Evolutionary conservation across 2,113 vertebrate genomes (phyloP).

Genomic region (Trogon surrucura): DNA sequence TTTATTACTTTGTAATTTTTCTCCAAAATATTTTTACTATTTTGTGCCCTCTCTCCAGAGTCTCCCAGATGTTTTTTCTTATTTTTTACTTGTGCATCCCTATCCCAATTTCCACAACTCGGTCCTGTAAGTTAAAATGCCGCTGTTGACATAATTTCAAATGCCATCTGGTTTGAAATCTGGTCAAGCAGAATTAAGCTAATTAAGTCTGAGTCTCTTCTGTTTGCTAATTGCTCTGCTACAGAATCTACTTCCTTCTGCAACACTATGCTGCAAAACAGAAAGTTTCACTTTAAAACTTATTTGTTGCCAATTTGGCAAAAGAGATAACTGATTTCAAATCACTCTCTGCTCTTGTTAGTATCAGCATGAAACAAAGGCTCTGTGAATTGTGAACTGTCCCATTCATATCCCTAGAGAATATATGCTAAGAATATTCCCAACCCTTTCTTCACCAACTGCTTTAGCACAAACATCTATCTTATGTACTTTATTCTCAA

Average conservation of each 20-base stretch:
- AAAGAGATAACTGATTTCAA: not conserved
- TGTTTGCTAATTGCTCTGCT: conserved; percentile 12
- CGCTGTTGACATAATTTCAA: not conserved
- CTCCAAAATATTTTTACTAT: not conserved
- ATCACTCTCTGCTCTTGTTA: rapidly evolving
- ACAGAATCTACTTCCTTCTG: not conserved
- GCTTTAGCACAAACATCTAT: not conserved
- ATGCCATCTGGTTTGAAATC: conserved; percentile 33
- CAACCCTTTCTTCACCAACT: not conserved
- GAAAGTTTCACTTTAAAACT: not conserved
- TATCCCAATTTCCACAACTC: not conserved
- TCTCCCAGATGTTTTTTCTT: not conserved
- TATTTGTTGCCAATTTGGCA: not conserved
- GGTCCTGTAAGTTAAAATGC: not conserved
- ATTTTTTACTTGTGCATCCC: not conserved
- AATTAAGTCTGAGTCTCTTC: not conserved
- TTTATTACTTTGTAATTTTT: not conserved
- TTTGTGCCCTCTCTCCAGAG: not conserved
- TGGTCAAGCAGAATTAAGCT: conserved; percentile 5
- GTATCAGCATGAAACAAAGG: not conserved
- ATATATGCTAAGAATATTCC: not conserved
- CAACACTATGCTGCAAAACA: not conserved
- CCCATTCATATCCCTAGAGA: not conserved
- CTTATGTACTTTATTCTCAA: not conserved
- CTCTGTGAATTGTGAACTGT: not conserved